phyloP scores from a whole-genome alignment of 2,113 vertebrate species.

The Strix aluco region DNA sequence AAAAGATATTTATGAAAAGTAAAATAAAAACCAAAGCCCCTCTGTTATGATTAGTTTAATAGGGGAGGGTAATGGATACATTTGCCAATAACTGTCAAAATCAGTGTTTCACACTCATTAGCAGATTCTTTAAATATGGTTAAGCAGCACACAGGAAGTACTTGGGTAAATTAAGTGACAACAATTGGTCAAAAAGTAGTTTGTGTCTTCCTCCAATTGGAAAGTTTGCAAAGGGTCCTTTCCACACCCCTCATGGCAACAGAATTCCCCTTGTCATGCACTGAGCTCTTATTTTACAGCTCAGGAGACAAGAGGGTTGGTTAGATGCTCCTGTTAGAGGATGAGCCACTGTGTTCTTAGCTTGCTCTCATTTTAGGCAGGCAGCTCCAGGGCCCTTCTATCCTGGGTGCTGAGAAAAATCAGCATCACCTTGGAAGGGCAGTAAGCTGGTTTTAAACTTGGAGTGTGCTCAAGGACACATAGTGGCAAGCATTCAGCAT shows the following conservation, averaged over 20 bases:
- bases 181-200: not conserved
- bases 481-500: not conserved
- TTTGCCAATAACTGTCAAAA: not conserved
- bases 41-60: not conserved
- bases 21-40: not conserved
- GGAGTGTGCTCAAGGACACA: not conserved
- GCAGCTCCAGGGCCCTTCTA: not conserved
- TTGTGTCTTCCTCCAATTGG: not conserved
- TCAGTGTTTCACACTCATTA: not conserved
- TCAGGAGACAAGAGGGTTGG: not conserved
- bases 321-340: rapidly evolving
- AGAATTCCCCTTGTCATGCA: not conserved
- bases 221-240: not conserved
- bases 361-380: not conserved
- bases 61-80: not conserved
- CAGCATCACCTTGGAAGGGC: not conserved
- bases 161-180: not conserved
- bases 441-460: not conserved
- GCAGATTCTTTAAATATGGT: not conserved
- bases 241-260: not conserved
- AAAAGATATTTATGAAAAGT: not conserved
- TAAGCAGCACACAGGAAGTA: not conserved
- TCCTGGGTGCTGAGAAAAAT: not conserved
- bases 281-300: not conserved
- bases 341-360: not conserved